Conservation (phyloP, 2,888 invertebrate genomes). For the Ditylenchus weischeri region DNA sequence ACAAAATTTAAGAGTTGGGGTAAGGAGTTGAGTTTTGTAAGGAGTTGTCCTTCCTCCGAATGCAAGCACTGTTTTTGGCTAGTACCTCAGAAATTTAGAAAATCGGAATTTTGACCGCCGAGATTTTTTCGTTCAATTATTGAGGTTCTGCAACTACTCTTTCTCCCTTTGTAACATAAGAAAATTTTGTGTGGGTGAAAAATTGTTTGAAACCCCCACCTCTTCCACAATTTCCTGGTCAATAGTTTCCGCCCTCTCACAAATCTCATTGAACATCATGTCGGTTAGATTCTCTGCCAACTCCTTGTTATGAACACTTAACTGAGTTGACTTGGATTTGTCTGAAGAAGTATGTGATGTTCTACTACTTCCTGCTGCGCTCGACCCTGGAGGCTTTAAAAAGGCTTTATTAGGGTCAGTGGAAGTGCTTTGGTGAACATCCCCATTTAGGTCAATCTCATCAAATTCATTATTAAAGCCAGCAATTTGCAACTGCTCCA, state of each 20-base stretch:
- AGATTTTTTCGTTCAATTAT: too few species aligned
- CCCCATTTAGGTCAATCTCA: constrained; percentile 3
- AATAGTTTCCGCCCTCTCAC: background rate
- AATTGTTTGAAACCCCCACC: background rate
- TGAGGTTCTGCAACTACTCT: too few species aligned
- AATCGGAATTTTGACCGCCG: too few species aligned
- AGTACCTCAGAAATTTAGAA: too few species aligned
- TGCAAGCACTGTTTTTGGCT: too few species aligned
- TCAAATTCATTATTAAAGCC: background rate
- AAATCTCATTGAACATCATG: constrained; percentile 9
- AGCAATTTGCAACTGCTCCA: background rate
- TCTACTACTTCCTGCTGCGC: background rate
- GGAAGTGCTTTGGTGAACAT: background rate
- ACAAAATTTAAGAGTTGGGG: too few species aligned
- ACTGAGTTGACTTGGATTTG: background rate
- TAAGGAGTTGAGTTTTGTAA: too few species aligned
- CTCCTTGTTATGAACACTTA: background rate
- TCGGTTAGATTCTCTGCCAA: constrained; percentile 1
- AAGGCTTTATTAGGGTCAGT: background rate
- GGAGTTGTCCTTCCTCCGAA: too few species aligned
- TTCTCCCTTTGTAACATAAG: too few species aligned
- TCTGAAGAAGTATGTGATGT: background rate
- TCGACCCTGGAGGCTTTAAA: background rate
- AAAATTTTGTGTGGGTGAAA: too few species aligned
- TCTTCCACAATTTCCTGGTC: background rate